Evolutionary conservation across 2,113 vertebrate genomes (phyloP).

Genomic region (Pangasianodon gigas): DNA sequence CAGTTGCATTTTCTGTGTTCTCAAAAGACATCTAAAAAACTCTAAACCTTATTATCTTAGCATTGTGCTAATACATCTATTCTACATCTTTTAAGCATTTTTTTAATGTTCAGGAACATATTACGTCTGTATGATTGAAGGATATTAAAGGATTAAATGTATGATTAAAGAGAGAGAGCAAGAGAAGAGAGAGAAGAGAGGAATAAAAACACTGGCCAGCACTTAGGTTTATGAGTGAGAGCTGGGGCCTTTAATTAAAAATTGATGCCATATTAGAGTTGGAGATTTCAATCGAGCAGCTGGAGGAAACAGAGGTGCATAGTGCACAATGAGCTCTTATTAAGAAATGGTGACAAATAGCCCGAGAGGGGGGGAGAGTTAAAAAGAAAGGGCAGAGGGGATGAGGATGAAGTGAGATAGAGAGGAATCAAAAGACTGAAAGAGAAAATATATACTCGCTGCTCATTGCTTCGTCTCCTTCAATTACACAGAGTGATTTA

Average conservation of each 20-base stretch:
- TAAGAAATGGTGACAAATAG: conserved; percentile 37
- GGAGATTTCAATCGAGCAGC: conserved; percentile 71
- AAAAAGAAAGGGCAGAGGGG: conserved; percentile 9
- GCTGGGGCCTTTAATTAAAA: conserved; percentile 75
- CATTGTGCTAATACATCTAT: neutral
- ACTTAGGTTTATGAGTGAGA: conserved; percentile 67
- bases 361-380: neutral
- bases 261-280: conserved; percentile 75
- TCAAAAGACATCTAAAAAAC: neutral
- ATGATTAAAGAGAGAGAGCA: neutral
- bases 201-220: conserved; percentile 51
- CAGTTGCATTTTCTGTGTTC: neutral
- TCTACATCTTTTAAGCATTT: neutral
- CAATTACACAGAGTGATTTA: conserved; percentile 44
- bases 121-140: conserved; percentile 56
- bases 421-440: neutral
- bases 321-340: conserved; percentile 63
- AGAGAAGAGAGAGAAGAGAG: conserved; percentile 42
- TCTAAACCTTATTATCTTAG: neutral
- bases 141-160: conserved; percentile 13
- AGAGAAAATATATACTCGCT: conserved; percentile 17
- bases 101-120: conserved; percentile 55
- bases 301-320: conserved; percentile 59
- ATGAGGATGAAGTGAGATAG: conserved; percentile 37
- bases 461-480: conserved; percentile 17